Base-by-base conservation (phyloP, 2,113 vertebrate genomes). In the Electrona antarctica region DNA sequence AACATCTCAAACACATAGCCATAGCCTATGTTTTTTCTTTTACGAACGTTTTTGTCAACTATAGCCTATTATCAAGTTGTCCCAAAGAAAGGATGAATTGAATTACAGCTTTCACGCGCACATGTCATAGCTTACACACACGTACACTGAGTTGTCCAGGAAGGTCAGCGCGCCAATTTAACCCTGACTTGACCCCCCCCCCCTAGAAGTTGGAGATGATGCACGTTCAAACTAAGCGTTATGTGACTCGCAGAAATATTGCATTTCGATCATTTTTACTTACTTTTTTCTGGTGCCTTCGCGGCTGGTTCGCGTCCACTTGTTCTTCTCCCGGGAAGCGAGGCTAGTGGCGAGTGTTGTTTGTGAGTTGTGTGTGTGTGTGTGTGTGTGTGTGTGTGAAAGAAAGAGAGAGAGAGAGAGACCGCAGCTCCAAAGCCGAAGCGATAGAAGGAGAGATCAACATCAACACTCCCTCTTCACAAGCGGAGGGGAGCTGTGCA, bases 271-370 rank as follows among this genome's bases (percentile, higher is more conserved):
- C 4, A 21, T 64, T 50, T 51, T 46, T 14, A 85, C 86, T 87
- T 73, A 87, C 88, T 79, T 85, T 45, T 64, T 8, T 7, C 51
- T 64, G 61, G 50, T 64, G 61, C 55, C 9, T 73, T 67, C 52
- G 76, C 65, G 45, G 4, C 49, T 70, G 57, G 46, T 28, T 63
- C 70, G 66, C 41, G 60, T 11, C 56, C 29, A 68, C 60, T 49
- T 55, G 62, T 15, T 62, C 70, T 69, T 47, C 51, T 46, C 67
- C 64, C 60, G 64, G 74, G 62, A 57, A 51, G 70, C 14, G 76
- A 68, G 67, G 76, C 33, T 41, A 70, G 60, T 21, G 11, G 46
- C 49, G 28, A 50, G 64, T 15, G 56, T 21, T 21, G 21, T 21
- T 21, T 21, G 41, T 66, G 64, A 54, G 52, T 21, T 6, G 52